A percentile compares a stretch with the other conserved stretches of the same genome.
phyloP scores from a whole-genome alignment of 2,113 vertebrate species.

The Helogale parvula region DNA sequence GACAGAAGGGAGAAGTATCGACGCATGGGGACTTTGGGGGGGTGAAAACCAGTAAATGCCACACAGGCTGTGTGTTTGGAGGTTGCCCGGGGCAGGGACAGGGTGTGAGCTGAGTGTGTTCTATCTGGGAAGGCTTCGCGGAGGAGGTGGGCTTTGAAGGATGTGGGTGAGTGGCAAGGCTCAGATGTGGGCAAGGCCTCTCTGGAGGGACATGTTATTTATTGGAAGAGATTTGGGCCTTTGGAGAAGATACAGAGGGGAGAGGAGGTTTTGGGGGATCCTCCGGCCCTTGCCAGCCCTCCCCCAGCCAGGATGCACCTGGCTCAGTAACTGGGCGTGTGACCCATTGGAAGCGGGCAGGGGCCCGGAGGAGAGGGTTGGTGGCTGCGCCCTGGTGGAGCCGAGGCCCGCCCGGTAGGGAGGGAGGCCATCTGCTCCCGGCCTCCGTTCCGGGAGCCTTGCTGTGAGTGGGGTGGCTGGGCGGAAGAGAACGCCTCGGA shows the following conservation, averaged over 20 bases:
- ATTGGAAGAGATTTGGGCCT: not conserved
- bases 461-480: not conserved
- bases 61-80: not conserved
- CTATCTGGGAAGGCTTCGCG: not conserved
- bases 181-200: not conserved
- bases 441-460: not conserved
- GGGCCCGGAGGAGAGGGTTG: not conserved
- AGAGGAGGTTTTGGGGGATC: not conserved
- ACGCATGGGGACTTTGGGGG: not conserved
- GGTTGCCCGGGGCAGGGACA: not conserved
- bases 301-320: not conserved
- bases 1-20: not conserved
- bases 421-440: not conserved
- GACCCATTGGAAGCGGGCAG: not conserved
- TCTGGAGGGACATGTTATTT: not conserved
- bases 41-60: not conserved
- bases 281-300: not conserved
- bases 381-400: not conserved
- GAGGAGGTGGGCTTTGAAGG: not conserved
- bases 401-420: not conserved
- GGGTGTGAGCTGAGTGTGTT: not conserved
- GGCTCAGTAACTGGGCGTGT: not conserved
- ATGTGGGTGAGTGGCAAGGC: not conserved
- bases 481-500: not conserved
- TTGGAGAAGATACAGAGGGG: not conserved